Conservation (phyloP, 2,888 invertebrate genomes). For the Philereme transversata region DNA sequence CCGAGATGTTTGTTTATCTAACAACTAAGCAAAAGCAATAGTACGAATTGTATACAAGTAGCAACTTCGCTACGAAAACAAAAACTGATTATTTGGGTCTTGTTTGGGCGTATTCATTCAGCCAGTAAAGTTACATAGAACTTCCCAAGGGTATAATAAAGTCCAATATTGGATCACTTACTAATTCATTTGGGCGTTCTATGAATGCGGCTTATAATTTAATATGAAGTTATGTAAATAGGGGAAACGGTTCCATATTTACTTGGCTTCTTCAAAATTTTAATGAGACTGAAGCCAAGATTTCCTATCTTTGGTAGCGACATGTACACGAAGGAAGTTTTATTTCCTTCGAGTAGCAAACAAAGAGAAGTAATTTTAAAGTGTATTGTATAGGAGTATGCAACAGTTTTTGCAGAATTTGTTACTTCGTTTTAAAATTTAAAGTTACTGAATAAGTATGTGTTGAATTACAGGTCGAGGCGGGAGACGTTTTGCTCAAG, state of each 20-base stretch:
- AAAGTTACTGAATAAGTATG: conserved; percentile 49
- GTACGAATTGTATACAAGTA: conserved; percentile 19
- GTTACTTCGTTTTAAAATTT: conserved; percentile 39
- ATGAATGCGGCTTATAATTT: conserved; percentile 9
- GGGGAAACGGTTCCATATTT: conserved; percentile 8
- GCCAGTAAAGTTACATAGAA: conserved; percentile 24
- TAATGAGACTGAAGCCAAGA: conserved; percentile 5
- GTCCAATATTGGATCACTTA: conserved; percentile 30
- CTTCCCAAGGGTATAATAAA: conserved; percentile 29
- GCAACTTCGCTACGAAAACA: conserved; percentile 18
- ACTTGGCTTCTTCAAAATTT: conserved; percentile 15
- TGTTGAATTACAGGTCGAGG: conserved; percentile 91
- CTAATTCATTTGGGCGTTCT: conserved; percentile 14
- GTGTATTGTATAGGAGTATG: conserved; percentile 1
- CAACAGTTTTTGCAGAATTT: conserved; percentile 6
- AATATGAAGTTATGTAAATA: conserved; percentile 5
- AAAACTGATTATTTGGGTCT: conserved; percentile 17
- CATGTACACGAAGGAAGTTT: conserved; percentile 2
- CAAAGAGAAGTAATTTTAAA: conserved; percentile 10
- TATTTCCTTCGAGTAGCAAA: conserved; percentile 3
- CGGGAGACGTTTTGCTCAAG: conserved; percentile 96
- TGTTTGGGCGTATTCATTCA: conserved; percentile 25
- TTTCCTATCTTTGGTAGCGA: conserved; percentile 1
- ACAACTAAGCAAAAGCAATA: conserved; percentile 4
- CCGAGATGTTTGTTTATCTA: conserved; percentile 35